Base-by-base conservation (phyloP, 35 echinoderm and acorn worm species). In the Chiridota heheva region DNA sequence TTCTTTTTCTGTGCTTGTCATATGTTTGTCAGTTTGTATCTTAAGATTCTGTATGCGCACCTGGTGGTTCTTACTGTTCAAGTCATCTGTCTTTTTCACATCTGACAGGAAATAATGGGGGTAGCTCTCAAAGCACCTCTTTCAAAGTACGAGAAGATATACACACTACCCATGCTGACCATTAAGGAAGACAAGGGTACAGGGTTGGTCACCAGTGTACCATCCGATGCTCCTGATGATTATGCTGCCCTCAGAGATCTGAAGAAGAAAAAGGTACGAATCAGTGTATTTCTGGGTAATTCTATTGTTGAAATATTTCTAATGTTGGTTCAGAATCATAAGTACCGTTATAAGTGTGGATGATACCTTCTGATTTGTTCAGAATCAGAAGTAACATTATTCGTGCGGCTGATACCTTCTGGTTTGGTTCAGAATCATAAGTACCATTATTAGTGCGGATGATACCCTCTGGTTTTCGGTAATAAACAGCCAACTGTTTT, bases 161-260 rank as follows among this genome's bases (percentile, higher is more conserved):
- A 91, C 67, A 98, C 95, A 66, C 67, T 98, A 45, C 95, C 95
- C 20, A 98, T 98, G 95, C 63, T 98, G 95, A 98, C 89, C 58
- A 98, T 98, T 58, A 98, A 98, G 59, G 95, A 91, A 44, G 73
- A 85, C 22, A 98, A 98, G 86, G 93, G 95, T 27, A 85, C 89
- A 25, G 95, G 89, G 15, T 57, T 98, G 22, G 95, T 91, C 16
- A 98, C 95, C 81, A 98, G 95, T 62, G 95, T 98, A 20, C 95
- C 95, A 3, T 98, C 95, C 2, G 95, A 98, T 77, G 80, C 95
- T 2, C 95, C 95, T 0, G 95, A 98, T 82, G 95, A 98, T 63
- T 89, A 76, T 66, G 95, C 95, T 61, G 95, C 95, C 33, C 89
- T 98, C 65, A 88, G 89, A 81, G 95, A 98, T 72, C 81, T 98